Base-by-base conservation (phyloP, 2,113 vertebrate species). In the Anolis carolinensis region DNA sequence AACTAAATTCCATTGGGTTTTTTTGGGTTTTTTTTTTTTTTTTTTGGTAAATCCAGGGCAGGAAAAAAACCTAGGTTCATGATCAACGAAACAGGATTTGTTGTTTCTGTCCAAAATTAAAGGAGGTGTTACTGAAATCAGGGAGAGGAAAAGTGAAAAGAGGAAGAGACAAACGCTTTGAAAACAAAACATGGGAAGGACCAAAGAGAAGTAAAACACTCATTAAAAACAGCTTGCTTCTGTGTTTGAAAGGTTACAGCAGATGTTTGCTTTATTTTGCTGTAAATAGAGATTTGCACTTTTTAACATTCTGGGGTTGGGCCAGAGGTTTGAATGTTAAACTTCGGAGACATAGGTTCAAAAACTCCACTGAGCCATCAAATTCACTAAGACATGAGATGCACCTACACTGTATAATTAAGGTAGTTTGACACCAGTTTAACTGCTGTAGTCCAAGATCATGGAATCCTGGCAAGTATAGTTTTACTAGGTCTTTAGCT, bases 221-320 rank as follows among this genome's bases (percentile, higher is more conserved):
- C 63, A 48, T 16, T 27, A 59, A 18, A 59, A 83, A 89, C 55
- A 3, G 0, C 23, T 85, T n/a, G 65, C 13, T 18, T 25, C 67
- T 89, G 62, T 89, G 62, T 80, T 63, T 55, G 14, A 76, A 90
- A 89, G 81, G 75, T 77, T 86, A 80, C 30, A 2, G 71, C 86
- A 80, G 71, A 59, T 32, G 87, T 72, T 63, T 75, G 27, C 36
- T 87, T 36, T 30, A 25, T 0, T 14, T 81, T 79, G 21, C 18
- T 50, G 44, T 48, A 9, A 88, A 30, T 67, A 73, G 34, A 79
- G 83, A 87, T 89, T 77, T 89, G 92, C 85, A 83, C 44, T 39
- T 81, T 72, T 82, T 87, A 36, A 73, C 77, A 77, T 7, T 81
- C 77, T 55, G 75, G 39, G 92, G 91, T n/a, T 59, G 55, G 55